A percentile compares a stretch with the other conserved stretches of the same genome.
phyloP scores from a whole-genome alignment of 2,888 invertebrate species.

The Nemurella pictetii region DNA sequence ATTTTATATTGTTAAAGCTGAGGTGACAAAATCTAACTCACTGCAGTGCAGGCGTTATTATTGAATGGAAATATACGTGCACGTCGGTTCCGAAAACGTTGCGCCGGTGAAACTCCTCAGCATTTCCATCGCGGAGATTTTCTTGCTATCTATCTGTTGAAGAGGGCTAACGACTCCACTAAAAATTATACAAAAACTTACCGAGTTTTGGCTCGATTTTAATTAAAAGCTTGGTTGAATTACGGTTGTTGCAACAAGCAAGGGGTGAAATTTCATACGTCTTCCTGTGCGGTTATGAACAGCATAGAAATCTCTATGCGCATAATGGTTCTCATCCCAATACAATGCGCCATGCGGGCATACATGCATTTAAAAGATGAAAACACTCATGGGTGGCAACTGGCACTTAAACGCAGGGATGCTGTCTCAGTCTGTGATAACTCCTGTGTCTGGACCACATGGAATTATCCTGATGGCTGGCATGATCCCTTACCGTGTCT shows the following conservation, averaged over 20 bases:
- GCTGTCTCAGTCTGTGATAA: background rate
- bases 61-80: background rate
- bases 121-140: too few species aligned
- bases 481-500: conserved; percentile 1
- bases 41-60: background rate
- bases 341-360: background rate
- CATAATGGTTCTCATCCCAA: background rate
- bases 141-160: too few species aligned
- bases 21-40: background rate
- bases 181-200: too few species aligned
- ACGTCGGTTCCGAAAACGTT: background rate
- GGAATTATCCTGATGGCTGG: background rate
- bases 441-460: background rate
- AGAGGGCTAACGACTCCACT: too few species aligned
- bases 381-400: background rate
- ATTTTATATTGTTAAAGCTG: background rate
- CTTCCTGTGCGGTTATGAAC: background rate
- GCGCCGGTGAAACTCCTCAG: background rate
- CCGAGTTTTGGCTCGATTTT: background rate
- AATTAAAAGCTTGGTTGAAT: background rate
- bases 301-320: background rate
- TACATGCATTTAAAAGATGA: background rate
- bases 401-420: background rate
- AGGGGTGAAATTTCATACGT: background rate
- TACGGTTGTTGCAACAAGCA: background rate